Evolutionary conservation across 2,113 vertebrate genomes (phyloP).

Genomic region (Grus americana): DNA sequence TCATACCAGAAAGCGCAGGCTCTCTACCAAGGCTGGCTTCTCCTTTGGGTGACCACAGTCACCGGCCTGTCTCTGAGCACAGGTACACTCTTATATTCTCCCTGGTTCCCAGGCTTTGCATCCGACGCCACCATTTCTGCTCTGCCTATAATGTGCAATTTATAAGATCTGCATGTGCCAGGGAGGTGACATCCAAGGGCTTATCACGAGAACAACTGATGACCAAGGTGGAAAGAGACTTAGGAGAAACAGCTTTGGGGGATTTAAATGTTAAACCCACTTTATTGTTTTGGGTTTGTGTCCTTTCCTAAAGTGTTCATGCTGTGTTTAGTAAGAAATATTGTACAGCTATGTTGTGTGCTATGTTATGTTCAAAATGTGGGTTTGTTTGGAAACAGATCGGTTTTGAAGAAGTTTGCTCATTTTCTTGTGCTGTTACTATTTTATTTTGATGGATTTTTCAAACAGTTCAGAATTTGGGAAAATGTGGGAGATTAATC

Average conservation of each 20-base stretch:
- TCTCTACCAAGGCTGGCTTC: not conserved
- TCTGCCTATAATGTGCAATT: not conserved
- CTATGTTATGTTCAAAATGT: not conserved
- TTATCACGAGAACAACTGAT: not conserved
- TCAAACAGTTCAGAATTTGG: not conserved
- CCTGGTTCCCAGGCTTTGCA: not conserved
- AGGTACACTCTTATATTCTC: not conserved
- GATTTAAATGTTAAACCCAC: constrained; percentile 22
- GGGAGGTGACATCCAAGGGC: not conserved
- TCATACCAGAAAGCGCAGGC: not conserved
- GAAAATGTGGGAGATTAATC: constrained; percentile 2
- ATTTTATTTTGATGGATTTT: constrained; percentile 28
- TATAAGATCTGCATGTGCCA: not conserved
- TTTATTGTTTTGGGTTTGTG: not conserved
- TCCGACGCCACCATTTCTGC: not conserved
- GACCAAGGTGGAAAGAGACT: not conserved
- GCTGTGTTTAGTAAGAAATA: not conserved
- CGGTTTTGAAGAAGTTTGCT: not conserved
- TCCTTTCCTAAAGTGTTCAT: not conserved
- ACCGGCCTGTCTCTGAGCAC: not conserved
- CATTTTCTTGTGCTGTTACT: not conserved
- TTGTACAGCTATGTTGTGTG: not conserved
- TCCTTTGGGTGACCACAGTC: not conserved
- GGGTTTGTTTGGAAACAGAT: not conserved
- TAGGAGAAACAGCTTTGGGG: constrained; percentile 1